Conservation (phyloP, 2,797 vertebrate genomes). For the Karalla daura region DNA sequence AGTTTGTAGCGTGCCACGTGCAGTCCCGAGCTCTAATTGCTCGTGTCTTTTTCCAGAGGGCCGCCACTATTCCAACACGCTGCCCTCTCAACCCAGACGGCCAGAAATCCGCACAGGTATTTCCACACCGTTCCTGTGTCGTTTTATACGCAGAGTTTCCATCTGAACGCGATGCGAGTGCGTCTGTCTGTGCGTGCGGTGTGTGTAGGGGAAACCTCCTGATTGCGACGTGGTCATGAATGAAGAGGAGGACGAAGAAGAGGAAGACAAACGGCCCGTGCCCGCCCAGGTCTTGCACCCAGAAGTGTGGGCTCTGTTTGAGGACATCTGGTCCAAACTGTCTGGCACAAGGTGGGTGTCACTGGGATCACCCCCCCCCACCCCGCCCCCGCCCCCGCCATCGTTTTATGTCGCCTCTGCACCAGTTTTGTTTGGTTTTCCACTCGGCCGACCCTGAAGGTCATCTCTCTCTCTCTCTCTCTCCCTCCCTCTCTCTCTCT, state of each 20-base stretch:
- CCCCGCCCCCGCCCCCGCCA: no score
- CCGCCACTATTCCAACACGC: no score
- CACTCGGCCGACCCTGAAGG: conserved; percentile 27
- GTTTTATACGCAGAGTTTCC: no score
- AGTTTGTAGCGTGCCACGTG: not conserved
- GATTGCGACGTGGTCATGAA: conserved; percentile 74
- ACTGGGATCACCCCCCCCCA: no score
- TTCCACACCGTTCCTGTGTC: no score
- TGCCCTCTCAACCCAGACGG: no score
- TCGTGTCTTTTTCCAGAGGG: not conserved
- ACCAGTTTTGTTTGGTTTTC: conserved; percentile 22
- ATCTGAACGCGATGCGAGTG: no score
- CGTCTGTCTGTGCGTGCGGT: not conserved
- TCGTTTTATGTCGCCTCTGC: not conserved
- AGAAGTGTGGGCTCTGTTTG: conserved; percentile 91
- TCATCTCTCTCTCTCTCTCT: no score
- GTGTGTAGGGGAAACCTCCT: conserved; percentile 37
- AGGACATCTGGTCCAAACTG: conserved; percentile 89
- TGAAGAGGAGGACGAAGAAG: conserved; percentile 63
- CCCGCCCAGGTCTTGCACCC: conserved; percentile 73
- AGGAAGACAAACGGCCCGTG: conserved; percentile 48
- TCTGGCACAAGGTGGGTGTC: conserved; percentile 86
- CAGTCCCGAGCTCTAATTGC: not conserved
- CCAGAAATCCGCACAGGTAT: not conserved
- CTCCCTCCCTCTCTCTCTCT: not conserved